Conservation (phyloP, 1,140 invertebrate genomes). For the Diabrotica virgifera region DNA sequence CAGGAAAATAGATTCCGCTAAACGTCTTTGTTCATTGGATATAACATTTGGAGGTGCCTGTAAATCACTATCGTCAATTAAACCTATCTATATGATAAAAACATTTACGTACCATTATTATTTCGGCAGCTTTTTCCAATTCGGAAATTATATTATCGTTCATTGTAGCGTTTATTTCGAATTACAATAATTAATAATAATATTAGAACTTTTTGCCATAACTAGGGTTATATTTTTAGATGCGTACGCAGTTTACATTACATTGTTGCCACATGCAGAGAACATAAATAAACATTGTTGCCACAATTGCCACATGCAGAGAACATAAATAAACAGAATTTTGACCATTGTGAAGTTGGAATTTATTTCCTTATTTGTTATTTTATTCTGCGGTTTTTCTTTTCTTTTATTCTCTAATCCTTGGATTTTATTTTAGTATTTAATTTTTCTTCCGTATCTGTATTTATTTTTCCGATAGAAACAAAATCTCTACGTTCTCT, state of each 20-base stretch:
- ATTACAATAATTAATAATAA: neutral
- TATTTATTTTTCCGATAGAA: too few relatives aligned
- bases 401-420: too few relatives aligned
- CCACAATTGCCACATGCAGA: neutral
- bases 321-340: neutral
- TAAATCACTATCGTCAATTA: constrained; percentile 38
- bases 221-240: neutral
- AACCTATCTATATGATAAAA: constrained; percentile 15
- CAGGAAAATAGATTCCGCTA: constrained; percentile 76
- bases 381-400: too few relatives aligned
- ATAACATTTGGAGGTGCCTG: constrained; percentile 82
- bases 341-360: too few relatives aligned
- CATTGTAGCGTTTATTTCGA: constrained; percentile 15
- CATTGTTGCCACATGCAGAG: neutral
- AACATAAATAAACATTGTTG: neutral
- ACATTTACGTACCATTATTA: constrained; percentile 39
- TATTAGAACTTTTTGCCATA: neutral
- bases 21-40: constrained; percentile 70
- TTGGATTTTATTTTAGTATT: too few relatives aligned
- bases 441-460: too few relatives aligned
- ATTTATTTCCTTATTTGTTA: too few relatives aligned
- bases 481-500: too few relatives aligned
- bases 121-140: constrained; percentile 42
- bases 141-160: constrained; percentile 36
- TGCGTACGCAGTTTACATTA: neutral